Conservation (phyloP, 37 sponge, comb jelly and placozoan genomes). For the Spongia lamella region DNA sequence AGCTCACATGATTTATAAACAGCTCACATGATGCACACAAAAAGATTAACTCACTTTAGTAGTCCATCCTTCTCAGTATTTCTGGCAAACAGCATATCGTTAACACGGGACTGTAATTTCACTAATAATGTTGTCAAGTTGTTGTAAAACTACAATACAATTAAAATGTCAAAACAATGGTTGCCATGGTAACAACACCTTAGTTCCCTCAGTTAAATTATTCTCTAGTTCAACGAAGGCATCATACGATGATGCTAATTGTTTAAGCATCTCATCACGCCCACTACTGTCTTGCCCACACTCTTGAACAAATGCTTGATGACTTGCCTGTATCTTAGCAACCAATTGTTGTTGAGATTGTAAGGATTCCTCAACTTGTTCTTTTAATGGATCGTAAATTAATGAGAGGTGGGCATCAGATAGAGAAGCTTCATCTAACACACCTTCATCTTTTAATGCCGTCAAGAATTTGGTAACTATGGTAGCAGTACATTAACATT, state of each 20-base stretch:
- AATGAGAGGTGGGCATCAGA: slow-evolving; percentile 69
- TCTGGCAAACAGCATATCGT: slow-evolving; percentile 88
- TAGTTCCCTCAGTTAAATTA: slow-evolving; percentile 87
- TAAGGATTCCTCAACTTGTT: slow-evolving; percentile 55
- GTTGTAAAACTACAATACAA: slow-evolving; percentile 73
- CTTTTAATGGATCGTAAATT: slow-evolving; percentile 69
- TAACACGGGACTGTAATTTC: slow-evolving; percentile 81
- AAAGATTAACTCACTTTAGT: slow-evolving; percentile 80
- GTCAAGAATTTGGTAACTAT: slow-evolving; percentile 77
- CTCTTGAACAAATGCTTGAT: slow-evolving; percentile 45
- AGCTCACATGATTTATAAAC: too few species aligned
- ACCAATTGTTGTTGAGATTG: slow-evolving; percentile 38
- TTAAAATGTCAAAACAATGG: not conserved
- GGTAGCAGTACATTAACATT: not conserved
- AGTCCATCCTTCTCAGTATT: slow-evolving; percentile 94
- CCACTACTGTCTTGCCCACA: slow-evolving; percentile 33
- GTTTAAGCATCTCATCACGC: slow-evolving; percentile 74
- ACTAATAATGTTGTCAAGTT: slow-evolving; percentile 88
- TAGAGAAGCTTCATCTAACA: slow-evolving; percentile 76
- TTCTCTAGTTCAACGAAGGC: slow-evolving; percentile 74
- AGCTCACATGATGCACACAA: too few species aligned
- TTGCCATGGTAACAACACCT: slow-evolving; percentile 27
- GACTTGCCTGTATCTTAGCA: slow-evolving; percentile 31
- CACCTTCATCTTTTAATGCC: slow-evolving; percentile 74
- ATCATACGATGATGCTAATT: slow-evolving; percentile 81